Evolutionary conservation across 2,113 vertebrate genomes (phyloP).

Genomic region (Elanus axillaris): DNA sequence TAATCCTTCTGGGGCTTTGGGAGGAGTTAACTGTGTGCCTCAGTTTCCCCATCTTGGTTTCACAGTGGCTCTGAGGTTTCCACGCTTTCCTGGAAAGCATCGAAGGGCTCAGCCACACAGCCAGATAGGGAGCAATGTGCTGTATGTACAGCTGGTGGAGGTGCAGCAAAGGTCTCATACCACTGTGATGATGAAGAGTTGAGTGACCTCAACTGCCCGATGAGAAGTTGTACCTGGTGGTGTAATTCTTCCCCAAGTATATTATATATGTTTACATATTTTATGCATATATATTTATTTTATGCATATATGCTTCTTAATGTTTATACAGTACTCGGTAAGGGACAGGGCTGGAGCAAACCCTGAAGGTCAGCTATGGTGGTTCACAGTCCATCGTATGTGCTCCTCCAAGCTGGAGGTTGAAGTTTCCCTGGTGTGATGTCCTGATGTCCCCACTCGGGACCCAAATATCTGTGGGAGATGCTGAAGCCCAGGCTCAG

Average conservation of each 20-base stretch:
- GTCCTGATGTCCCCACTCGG: not conserved
- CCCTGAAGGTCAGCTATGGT: not conserved
- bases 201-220: not conserved
- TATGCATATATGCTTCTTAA: not conserved
- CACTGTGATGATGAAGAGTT: not conserved
- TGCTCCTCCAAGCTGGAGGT: not conserved
- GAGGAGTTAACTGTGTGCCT: not conserved
- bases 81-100: not conserved
- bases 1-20: not conserved
- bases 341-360: not conserved
- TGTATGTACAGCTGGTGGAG: not conserved
- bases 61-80: not conserved
- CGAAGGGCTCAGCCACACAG: not conserved
- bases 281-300: not conserved
- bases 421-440: not conserved
- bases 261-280: not conserved
- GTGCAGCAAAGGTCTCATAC: not conserved
- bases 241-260: not conserved
- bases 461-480: not conserved
- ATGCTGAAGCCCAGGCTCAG: not conserved
- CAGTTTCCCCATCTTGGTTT: not conserved
- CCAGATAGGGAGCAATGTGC: not conserved
- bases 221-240: not conserved
- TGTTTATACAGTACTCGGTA: not conserved
- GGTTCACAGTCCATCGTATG: accelerated